phyloP scores from a whole-genome alignment of 2,797 vertebrate species.

The Octomys mimax region DNA sequence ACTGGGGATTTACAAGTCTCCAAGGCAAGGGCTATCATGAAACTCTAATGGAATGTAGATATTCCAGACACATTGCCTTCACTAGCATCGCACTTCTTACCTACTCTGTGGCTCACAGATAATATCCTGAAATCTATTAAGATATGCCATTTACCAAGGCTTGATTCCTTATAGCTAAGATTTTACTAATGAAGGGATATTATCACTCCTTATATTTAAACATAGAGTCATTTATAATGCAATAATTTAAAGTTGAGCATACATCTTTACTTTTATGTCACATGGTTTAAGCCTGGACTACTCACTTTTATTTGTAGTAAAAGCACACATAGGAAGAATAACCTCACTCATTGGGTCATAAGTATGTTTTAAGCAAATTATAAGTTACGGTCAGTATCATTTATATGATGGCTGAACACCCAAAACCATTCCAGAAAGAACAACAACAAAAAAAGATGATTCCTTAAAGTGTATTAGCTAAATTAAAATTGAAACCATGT shows the following conservation, averaged over 20 bases:
- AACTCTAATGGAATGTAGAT: background rate
- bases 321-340: background rate
- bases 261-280: slow-evolving; percentile 48
- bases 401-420: background rate
- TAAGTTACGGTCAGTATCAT: background rate
- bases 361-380: slow-evolving; percentile 42
- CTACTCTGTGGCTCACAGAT: background rate
- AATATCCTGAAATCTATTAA: slow-evolving; percentile 62
- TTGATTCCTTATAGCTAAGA: slow-evolving; percentile 62
- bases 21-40: slow-evolving; percentile 16
- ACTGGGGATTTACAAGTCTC: slow-evolving; percentile 70
- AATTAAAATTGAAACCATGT: background rate
- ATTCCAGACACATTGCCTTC: slow-evolving; percentile 25
- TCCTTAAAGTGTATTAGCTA: background rate
- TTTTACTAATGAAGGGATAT: slow-evolving; percentile 55
- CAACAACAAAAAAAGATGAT: background rate
- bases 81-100: slow-evolving; percentile 29
- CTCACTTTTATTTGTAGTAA: slow-evolving; percentile 9
- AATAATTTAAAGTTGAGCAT: background rate
- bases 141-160: slow-evolving; percentile 16
- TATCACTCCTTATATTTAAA: slow-evolving; percentile 51
- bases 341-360: background rate
- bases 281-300: background rate
- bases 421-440: slow-evolving; percentile 40
- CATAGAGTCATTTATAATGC: slow-evolving; percentile 56